Evolutionary conservation across 2,888 invertebrate genomes (phyloP).

Genomic region (Rhagophthalmus giganteus): DNA sequence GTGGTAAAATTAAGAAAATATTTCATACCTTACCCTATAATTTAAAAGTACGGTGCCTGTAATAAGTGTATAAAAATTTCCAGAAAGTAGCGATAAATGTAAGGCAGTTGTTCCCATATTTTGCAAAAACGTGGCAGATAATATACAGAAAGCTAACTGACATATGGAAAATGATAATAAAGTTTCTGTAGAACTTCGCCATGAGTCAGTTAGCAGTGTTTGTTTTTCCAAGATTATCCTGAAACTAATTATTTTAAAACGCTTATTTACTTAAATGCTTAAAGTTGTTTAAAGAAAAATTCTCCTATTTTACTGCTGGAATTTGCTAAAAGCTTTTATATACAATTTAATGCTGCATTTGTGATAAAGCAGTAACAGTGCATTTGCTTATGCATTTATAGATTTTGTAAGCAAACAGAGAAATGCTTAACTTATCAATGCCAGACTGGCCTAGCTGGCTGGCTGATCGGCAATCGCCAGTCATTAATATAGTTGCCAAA

Average conservation of each 20-base stretch:
- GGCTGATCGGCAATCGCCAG: no score
- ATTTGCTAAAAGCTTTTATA: no score
- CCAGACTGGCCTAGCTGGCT: no score
- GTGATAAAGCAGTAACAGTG: no score
- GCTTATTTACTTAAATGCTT: not conserved
- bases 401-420: no score
- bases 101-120: conserved; percentile 81
- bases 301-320: no score
- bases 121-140: conserved; percentile 74
- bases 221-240: conserved; percentile 69
- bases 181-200: conserved; percentile 64
- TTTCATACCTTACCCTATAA: conserved; percentile 66
- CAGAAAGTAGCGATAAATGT: conserved; percentile 79
- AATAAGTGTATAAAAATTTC: conserved; percentile 83
- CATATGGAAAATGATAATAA: conserved; percentile 62
- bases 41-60: conserved; percentile 79
- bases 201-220: conserved; percentile 68
- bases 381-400: not conserved
- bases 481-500: no score
- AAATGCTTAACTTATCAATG: no score
- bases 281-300: not conserved
- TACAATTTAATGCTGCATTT: no score
- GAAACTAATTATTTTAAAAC: not conserved
- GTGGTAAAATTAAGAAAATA: conserved; percentile 4
- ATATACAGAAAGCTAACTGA: conserved; percentile 75